Evolutionary conservation across 23 tunicate species (phyloP).

Genomic region (Aplidium turbinatum): DNA sequence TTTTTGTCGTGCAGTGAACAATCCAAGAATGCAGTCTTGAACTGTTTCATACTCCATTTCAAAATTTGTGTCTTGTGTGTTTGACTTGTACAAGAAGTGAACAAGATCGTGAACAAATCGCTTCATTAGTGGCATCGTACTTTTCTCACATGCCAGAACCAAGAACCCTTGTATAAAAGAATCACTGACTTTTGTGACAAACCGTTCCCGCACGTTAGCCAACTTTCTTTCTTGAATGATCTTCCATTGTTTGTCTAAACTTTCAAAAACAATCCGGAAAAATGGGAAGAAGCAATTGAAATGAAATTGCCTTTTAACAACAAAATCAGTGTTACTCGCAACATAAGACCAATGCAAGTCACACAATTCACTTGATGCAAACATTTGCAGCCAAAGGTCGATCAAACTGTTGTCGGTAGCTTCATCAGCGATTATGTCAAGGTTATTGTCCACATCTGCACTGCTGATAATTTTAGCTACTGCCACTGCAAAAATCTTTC

Average conservation of each 20-base stretch:
- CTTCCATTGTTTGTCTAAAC: slow-evolving; percentile 33
- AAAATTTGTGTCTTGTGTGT: background rate
- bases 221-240: background rate
- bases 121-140: background rate
- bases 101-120: slow-evolving; percentile 28
- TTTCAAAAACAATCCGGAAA: slow-evolving; percentile 1
- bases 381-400: slow-evolving; percentile 28
- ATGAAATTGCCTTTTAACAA: slow-evolving; percentile 3
- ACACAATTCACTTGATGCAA: background rate
- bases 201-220: background rate
- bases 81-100: slow-evolving; percentile 18
- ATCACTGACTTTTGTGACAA: slow-evolving; percentile 1
- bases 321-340: background rate
- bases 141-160: background rate
- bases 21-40: background rate
- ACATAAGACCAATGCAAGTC: slow-evolving; percentile 8
- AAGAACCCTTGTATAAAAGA: too few species aligned
- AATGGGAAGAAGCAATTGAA: slow-evolving; percentile 37
- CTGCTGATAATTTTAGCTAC: slow-evolving; percentile 46
- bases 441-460: slow-evolving; percentile 49
- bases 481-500: slow-evolving; percentile 24
- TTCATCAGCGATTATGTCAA: slow-evolving; percentile 21
- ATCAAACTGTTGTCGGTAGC: background rate
- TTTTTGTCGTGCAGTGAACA: slow-evolving; percentile 14
- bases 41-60: slow-evolving; percentile 12